Conservation (phyloP, 2,888 invertebrate species). For the Venusia cambrica region DNA sequence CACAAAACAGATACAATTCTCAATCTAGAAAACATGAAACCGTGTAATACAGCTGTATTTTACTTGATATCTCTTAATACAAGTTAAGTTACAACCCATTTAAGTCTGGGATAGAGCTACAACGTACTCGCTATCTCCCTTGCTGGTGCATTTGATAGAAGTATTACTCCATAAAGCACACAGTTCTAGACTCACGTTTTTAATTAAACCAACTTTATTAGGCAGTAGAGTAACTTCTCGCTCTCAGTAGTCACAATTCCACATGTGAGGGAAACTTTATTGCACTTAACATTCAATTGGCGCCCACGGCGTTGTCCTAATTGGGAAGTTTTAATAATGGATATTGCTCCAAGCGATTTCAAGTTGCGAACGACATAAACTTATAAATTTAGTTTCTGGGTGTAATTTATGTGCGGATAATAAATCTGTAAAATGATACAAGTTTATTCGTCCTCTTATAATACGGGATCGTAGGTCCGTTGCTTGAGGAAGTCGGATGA, state of each 20-base stretch:
- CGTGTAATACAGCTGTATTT: constrained; percentile 10
- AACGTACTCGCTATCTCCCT: constrained; percentile 26
- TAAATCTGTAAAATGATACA: constrained; percentile 66
- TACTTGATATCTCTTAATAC: constrained; percentile 22
- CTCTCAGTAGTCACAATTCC: constrained; percentile 52
- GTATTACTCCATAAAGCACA: constrained; percentile 30
- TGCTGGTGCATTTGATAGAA: constrained; percentile 29
- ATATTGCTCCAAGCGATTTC: constrained; percentile 34
- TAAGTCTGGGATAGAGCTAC: constrained; percentile 23
- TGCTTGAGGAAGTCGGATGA: constrained; percentile 58
- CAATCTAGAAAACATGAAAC: constrained; percentile 7
- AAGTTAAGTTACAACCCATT: constrained; percentile 25
- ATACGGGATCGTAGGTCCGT: constrained; percentile 54
- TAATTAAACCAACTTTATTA: constrained; percentile 59
- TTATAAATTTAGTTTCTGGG: constrained; percentile 42
- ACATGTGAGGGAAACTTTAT: constrained; percentile 50
- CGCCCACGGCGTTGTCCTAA: constrained; percentile 40
- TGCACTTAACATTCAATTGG: constrained; percentile 40
- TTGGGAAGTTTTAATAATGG: constrained; percentile 28
- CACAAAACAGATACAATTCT: too few species aligned
- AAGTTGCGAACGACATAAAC: constrained; percentile 38
- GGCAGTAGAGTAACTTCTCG: constrained; percentile 47
- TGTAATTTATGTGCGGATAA: constrained; percentile 57
- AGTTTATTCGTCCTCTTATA: constrained; percentile 65
- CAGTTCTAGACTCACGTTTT: constrained; percentile 57